Evolutionary conservation across 1,140 invertebrate species (phyloP).

Genomic region (Agraylea sexmaculata): DNA sequence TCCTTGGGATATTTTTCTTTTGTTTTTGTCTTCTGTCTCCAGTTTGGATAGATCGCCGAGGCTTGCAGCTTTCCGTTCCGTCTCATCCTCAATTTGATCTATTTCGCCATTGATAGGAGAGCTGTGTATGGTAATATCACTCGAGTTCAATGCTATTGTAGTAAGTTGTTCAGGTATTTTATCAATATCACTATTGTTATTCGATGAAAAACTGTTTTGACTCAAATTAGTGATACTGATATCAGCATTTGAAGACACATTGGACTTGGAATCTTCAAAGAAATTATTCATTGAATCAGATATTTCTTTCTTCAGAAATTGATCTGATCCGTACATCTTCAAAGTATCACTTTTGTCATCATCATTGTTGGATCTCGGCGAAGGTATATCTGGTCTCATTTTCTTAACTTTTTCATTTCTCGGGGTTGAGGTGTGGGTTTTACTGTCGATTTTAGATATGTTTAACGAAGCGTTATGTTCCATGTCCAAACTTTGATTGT

Average conservation of each 20-base stretch:
- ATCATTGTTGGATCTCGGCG: conserved; percentile 30
- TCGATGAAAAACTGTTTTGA: conserved; percentile 19
- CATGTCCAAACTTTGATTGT: not conserved
- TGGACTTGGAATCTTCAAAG: conserved; percentile 39
- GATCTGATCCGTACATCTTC: conserved; percentile 27
- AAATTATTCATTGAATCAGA: conserved; percentile 39
- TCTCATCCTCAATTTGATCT: conserved; percentile 47
- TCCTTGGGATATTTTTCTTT: conserved; percentile 31
- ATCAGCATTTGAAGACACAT: conserved; percentile 37
- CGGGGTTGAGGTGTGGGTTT: conserved; percentile 22
- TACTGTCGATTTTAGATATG: no score
- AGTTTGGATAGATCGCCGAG: conserved; percentile 68
- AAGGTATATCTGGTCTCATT: conserved; percentile 17
- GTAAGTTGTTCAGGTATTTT: conserved; percentile 37
- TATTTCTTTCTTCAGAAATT: conserved; percentile 31
- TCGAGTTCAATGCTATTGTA: conserved; percentile 56
- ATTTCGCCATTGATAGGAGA: conserved; percentile 44
- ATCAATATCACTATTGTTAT: conserved; percentile 32
- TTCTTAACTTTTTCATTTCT: conserved; percentile 20
- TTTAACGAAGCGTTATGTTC: conserved; percentile 12
- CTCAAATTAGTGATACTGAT: conserved; percentile 33
- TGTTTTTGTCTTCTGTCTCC: conserved; percentile 43
- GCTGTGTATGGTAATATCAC: conserved; percentile 63
- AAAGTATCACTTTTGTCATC: conserved; percentile 36
- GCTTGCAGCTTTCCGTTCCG: conserved; percentile 65